Base-by-base conservation (phyloP, 2,797 vertebrate genomes). In the Periparus ater region DNA sequence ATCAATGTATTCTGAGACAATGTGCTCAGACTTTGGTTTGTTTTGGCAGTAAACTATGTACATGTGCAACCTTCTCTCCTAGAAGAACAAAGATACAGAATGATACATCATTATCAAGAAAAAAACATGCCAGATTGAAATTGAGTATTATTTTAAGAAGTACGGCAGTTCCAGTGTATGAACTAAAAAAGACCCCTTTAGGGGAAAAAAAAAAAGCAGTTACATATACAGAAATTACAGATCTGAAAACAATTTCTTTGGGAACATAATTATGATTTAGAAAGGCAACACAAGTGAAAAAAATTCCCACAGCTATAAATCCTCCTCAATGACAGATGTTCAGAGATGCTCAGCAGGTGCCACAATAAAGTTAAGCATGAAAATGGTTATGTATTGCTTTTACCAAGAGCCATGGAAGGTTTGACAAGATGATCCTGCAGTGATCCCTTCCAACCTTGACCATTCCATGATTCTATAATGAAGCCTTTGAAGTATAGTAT, bases 41-140 rank as follows among this genome's bases (percentile, higher is more conserved):
- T 99, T 99, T 92, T 99, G 99, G 97, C 99, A 99, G 98, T 99
- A 99, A 96, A 99, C 98, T 86, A 99, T 99, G 88, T 99, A 99
- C 99, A 99, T 99, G 98, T 99, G 99, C 90, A 99, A 97, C 95
- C 99, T 98, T 96, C 99, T 98, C 93, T 99, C 99, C 99, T 99
- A 97, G 32, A 94, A 38, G 16, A 96, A 95, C 47, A 93, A 95
- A 93, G 76, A 96, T 9, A 94, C 34, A 95, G 34, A 92, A 93
- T 13, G 18, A 90, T 58, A 79, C 9, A 79, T 6, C 44, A 38
- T 25, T 63, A 87, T 78, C 71, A 93, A n/a, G 32, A 67, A 65
- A 92, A 73, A 61, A 3, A 3, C 19, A 25, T 30, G 3, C 11
- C 57, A 71, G 30, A 54, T 34, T 58, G 42, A 85, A 40, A 82